phyloP scores from a whole-genome alignment of 2,888 invertebrate species.

The Cremastobaeus sp. region DNA sequence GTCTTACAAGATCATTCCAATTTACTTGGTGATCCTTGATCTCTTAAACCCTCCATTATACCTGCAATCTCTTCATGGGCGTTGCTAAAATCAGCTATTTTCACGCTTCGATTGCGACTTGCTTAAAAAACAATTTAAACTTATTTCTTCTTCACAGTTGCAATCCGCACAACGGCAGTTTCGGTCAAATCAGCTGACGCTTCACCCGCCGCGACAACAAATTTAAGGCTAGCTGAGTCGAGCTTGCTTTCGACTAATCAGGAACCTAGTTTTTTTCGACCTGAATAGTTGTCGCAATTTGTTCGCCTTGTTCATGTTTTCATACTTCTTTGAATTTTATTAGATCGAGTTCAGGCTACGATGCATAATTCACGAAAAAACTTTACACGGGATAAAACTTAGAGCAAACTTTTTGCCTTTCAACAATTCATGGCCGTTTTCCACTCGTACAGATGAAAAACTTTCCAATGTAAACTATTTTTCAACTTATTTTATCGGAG shows the following conservation, averaged over 20 bases:
- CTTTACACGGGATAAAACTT: conserved; percentile 7
- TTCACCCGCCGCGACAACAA: too few species aligned
- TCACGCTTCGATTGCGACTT: conserved; percentile 47
- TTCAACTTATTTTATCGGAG: too few species aligned
- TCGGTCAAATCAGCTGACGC: too few species aligned
- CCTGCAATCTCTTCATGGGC: conserved; percentile 49
- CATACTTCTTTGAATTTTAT: conserved; percentile 4
- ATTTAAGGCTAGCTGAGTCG: too few species aligned
- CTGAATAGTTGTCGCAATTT: conserved; percentile 5
- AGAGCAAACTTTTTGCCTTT: neutral
- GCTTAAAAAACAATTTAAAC: conserved; percentile 46
- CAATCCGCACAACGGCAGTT: too few species aligned
- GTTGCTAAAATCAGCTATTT: conserved; percentile 54
- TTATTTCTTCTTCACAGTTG: conserved; percentile 31
- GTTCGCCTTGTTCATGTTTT: neutral
- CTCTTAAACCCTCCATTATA: conserved; percentile 45
- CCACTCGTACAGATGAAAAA: neutral
- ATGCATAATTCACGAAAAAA: conserved; percentile 18
- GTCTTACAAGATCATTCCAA: conserved; percentile 49
- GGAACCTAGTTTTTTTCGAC: too few species aligned
- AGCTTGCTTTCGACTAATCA: too few species aligned
- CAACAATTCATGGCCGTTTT: neutral
- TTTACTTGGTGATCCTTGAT: conserved; percentile 44
- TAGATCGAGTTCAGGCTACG: conserved; percentile 11
- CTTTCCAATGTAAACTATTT: neutral